Conservation (phyloP, 2,888 invertebrate species). For the Drosophila prolongata region DNA sequence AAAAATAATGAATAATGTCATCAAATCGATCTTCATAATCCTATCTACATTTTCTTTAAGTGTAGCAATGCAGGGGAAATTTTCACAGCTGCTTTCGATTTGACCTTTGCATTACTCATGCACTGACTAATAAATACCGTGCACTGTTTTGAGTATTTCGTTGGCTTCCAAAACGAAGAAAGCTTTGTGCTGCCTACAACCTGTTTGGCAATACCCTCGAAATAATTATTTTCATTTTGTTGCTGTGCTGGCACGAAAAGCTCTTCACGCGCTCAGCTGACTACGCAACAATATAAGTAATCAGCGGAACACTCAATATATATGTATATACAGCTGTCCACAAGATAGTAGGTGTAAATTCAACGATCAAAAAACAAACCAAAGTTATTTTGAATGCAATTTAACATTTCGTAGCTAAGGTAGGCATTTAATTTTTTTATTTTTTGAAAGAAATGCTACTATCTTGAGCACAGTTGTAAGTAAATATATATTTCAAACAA, state of each 20-base stretch:
- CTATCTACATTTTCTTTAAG: not conserved
- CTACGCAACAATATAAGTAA: slow-evolving; percentile 49
- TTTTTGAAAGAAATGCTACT: not conserved
- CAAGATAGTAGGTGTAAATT: not conserved
- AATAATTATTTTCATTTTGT: slow-evolving; percentile 52
- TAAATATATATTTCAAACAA: not conserved
- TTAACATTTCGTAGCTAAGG: too few species aligned
- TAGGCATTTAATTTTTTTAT: too few species aligned
- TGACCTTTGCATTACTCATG: slow-evolving; percentile 68
- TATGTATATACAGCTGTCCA: slow-evolving; percentile 1
- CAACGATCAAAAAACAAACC: too few species aligned
- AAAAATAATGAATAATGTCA: too few species aligned
- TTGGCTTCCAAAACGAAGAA: slow-evolving; percentile 38
- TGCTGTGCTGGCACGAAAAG: slow-evolving; percentile 69
- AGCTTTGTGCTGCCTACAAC: slow-evolving; percentile 62
- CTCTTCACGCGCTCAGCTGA: slow-evolving; percentile 73
- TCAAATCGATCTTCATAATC: not conserved
- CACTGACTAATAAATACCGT: slow-evolving; percentile 31
- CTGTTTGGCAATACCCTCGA: slow-evolving; percentile 69
- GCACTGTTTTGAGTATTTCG: slow-evolving; percentile 30
- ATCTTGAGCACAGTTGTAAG: slow-evolving; percentile 1
- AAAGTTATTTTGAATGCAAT: too few species aligned
- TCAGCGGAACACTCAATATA: slow-evolving; percentile 15
- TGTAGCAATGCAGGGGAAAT: slow-evolving; percentile 18
- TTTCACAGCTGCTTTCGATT: slow-evolving; percentile 28